Base-by-base conservation (phyloP, 2,888 invertebrate genomes). In the Eilema griseolum region DNA sequence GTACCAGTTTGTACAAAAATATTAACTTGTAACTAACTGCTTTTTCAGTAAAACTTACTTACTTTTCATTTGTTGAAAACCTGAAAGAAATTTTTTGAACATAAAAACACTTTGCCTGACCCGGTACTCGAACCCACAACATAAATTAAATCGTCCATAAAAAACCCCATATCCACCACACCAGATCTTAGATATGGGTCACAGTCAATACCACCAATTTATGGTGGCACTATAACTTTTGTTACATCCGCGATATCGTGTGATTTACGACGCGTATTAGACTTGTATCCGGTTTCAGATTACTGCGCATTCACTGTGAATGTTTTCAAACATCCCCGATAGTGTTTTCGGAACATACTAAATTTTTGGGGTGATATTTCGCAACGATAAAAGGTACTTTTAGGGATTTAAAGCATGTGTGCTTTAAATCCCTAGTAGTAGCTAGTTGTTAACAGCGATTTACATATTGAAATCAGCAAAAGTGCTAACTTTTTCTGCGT, bases 191-290 rank as follows among this genome's bases (percentile, higher is more conserved):
- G 74, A 84, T 81, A 79, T 80, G 74, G 83, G 81, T 80, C 81
- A 81, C 76, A 73, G 87, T 88, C 90, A 83, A 88, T 88, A 85
- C 77, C 72, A 75, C 67, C 78, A 86, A 92, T 92, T 92, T 92
- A 93, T 90, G 86, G 80, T 81, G 77, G 76, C 83, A 83, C 89
- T 86, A 89, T 90, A 89, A 92, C 88, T 92, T 90, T 90, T 86
- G 87, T 85, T 82, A 84, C 86, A 87, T 88, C 86, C 87, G 85
- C 86, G 85, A 89, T 89, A 88, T 86, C 81, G 74, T 73, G 75
- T 88, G 89, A 92, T 90, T 91, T 91, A 92, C 86, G 78, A 83
- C 78, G 60, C 76, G 79, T 85, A 89, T 88, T 89, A 88, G 85
- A 82, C 72, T 76, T 83, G 82, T 86, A 83, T 87, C 85, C 86